A percentile compares a stretch with the other conserved stretches of the same genome.
These are phyloP conservation scores for Amphiprion percula DNA, from an alignment of 2,113 vertebrate genomes.

Conservation along the genomic window DNA sequence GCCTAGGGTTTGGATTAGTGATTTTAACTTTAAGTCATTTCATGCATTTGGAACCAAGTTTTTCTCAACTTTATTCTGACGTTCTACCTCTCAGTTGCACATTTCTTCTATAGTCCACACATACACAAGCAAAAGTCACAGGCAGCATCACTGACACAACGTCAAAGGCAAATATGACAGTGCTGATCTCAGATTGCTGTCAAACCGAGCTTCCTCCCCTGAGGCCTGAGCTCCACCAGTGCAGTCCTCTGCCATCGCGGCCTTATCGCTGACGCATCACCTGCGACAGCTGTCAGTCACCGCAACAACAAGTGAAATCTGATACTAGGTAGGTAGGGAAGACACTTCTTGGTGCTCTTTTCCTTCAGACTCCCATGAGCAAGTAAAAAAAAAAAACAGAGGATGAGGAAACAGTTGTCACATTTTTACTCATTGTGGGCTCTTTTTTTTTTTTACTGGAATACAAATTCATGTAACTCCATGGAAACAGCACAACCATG, in stretches of 20 bases:
- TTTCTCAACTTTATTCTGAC: too few relatives aligned
- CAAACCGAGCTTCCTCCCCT: constrained; percentile 1
- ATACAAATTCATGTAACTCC: too few relatives aligned
- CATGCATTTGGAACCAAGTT: too few relatives aligned
- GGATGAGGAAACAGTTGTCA: neutral
- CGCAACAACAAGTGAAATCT: constrained; percentile 40
- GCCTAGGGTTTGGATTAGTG: too few relatives aligned
- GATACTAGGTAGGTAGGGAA: constrained; percentile 17
- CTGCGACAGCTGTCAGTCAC: constrained; percentile 66
- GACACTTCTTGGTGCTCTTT: neutral
- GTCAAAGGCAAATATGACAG: constrained; percentile 12
- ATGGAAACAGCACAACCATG: too few relatives aligned
- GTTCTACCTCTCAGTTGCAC: neutral
- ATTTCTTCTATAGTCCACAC: neutral
- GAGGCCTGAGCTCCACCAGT: neutral
- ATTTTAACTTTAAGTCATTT: too few relatives aligned
- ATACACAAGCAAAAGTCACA: neutral
- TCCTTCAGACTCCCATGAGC: neutral
- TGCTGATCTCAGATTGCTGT: constrained; percentile 41
- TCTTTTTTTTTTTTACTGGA: too few relatives aligned
- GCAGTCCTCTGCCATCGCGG: neutral
- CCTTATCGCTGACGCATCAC: constrained; percentile 24
- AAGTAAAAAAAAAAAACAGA: neutral
- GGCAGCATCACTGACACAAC: neutral
- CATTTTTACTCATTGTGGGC: too few relatives aligned